Conservation (phyloP, 2,888 invertebrate species). For the Macaria liturata region DNA sequence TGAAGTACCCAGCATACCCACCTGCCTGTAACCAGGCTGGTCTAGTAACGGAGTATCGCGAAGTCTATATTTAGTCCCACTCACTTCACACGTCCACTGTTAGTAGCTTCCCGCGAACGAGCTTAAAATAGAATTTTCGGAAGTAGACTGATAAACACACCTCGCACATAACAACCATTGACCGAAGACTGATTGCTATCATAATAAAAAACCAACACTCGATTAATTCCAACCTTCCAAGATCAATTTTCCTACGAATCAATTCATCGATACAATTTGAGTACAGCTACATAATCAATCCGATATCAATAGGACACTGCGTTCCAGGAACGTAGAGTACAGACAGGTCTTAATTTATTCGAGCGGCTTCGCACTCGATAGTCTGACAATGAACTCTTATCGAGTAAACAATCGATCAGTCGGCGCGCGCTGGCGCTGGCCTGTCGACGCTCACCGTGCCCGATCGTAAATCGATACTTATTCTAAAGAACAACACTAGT, state of each 20-base stretch:
- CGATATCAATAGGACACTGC: conserved; percentile 45
- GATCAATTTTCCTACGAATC: conserved; percentile 20
- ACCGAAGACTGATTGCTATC: conserved; percentile 29
- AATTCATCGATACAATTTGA: conserved; percentile 17
- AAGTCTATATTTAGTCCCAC: conserved; percentile 15
- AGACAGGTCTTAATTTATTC: conserved; percentile 73
- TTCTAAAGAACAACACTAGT: conserved; percentile 58
- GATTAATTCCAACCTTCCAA: conserved; percentile 19
- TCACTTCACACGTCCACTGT: conserved; percentile 11
- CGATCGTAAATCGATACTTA: conserved; percentile 73
- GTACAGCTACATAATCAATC: conserved; percentile 35
- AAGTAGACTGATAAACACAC: conserved; percentile 26
- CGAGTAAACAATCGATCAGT: conserved; percentile 75
- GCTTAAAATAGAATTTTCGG: conserved; percentile 24
- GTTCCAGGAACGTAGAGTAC: conserved; percentile 56
- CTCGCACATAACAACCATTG: conserved; percentile 38
- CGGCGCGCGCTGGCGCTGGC: conserved; percentile 70
- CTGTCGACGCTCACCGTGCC: conserved; percentile 66
- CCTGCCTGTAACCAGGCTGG: not conserved
- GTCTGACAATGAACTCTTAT: conserved; percentile 80
- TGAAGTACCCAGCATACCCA: too few species aligned
- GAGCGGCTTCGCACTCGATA: conserved; percentile 67
- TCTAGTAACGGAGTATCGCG: conserved; percentile 1
- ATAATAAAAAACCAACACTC: conserved; percentile 29
- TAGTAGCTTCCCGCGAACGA: conserved; percentile 16